Evolutionary conservation across 2,113 vertebrate genomes (phyloP).

Genomic region (Corydoras sp.): DNA sequence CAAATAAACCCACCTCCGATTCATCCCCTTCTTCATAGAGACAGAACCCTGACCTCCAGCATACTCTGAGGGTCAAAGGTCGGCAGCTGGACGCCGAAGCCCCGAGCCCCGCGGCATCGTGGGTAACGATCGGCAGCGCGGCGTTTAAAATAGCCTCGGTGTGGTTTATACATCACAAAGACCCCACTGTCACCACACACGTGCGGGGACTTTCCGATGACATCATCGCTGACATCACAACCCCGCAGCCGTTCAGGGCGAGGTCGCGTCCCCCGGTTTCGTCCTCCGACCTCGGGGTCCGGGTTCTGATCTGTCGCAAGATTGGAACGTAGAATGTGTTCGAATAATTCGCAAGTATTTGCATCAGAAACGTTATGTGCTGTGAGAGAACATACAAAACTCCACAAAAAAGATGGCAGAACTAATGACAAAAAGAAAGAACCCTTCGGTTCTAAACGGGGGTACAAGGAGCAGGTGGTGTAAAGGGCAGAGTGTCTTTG

Average conservation of each 20-base stretch:
- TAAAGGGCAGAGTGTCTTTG: no score
- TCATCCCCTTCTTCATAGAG: background rate
- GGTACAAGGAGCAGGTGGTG: no score
- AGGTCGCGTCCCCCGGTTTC: background rate
- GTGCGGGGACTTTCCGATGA: conserved; percentile 52
- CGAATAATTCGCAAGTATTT: no score
- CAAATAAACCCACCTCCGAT: no score
- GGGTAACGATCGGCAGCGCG: conserved; percentile 54
- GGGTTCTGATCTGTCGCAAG: no score
- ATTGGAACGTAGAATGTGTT: no score
- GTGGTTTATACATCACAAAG: conserved; percentile 56
- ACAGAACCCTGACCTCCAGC: conserved; percentile 38
- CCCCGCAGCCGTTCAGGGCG: conserved; percentile 10
- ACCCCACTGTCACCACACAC: conserved; percentile 37
- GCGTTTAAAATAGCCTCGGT: conserved; percentile 49
- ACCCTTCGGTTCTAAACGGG: no score
- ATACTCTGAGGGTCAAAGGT: conserved; percentile 52
- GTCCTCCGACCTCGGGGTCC: no score
- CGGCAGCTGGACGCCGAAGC: conserved; percentile 59
- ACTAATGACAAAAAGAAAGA: no score
- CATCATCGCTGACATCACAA: conserved; percentile 20
- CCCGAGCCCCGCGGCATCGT: conserved; percentile 43
- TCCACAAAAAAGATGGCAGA: no score
- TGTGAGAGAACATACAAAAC: no score
- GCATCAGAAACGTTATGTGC: no score